Percentiles rank a stretch among this genome's conserved stretches.
Conservation (phyloP, 2,888 invertebrate species). For the Buathra laborator region DNA sequence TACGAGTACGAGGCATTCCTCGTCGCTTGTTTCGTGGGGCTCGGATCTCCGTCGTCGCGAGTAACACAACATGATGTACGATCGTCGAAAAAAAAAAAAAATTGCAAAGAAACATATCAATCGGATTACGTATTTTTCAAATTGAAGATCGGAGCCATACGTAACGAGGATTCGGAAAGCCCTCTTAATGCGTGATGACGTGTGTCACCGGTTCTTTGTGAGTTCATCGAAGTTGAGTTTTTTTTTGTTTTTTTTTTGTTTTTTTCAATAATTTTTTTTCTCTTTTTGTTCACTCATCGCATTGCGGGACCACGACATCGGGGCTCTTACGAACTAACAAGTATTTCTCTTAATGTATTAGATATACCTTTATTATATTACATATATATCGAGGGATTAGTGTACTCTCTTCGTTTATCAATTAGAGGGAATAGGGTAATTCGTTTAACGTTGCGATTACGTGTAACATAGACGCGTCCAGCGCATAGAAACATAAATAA, state of each 20-base stretch:
- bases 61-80: constrained; percentile 17
- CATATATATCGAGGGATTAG: constrained; percentile 68
- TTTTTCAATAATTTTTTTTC: constrained; percentile 60
- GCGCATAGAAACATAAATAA: constrained; percentile 84
- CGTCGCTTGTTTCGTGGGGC: constrained; percentile 25
- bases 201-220: constrained; percentile 57
- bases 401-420: constrained; percentile 76
- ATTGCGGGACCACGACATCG: constrained; percentile 80
- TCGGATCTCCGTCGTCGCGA: neutral
- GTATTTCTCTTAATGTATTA: constrained; percentile 78
- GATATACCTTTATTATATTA: constrained; percentile 67
- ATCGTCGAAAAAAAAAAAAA: constrained; percentile 31
- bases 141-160: constrained; percentile 48
- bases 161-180: constrained; percentile 60
- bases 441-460: constrained; percentile 77
- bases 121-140: constrained; percentile 51
- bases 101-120: constrained; percentile 32
- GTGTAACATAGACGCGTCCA: constrained; percentile 82
- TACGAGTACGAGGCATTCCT: constrained; percentile 67
- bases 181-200: constrained; percentile 60
- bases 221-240: constrained; percentile 67
- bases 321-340: constrained; percentile 80
- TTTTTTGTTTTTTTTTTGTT: constrained; percentile 62
- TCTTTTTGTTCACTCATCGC: constrained; percentile 72
- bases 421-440: constrained; percentile 71